These are phyloP conservation scores for Labeo catla DNA, from an alignment of 2,113 vertebrate genomes.

Conservation along the genomic window DNA sequence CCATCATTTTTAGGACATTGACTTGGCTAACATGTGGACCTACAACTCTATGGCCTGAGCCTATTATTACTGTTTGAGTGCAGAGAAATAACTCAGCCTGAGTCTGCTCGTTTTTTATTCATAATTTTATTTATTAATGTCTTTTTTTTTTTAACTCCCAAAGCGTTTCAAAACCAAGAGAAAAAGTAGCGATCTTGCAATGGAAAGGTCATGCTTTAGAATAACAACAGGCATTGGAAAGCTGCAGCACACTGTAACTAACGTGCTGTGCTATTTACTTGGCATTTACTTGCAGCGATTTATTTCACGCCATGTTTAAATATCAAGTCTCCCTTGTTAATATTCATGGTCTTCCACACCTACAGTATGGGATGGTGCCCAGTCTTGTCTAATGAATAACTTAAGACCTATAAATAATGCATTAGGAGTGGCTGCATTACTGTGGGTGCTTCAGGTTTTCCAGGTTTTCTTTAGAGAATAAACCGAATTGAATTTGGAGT, in stretches of 20 bases:
- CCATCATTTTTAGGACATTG: neutral
- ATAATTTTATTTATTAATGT: constrained; percentile 14
- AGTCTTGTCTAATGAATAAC: constrained; percentile 66
- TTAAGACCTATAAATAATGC: constrained; percentile 68
- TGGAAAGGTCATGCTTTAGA: constrained; percentile 64
- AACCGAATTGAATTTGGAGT: constrained; percentile 25
- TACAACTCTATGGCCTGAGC: neutral
- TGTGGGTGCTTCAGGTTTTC: constrained; percentile 45
- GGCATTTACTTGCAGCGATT: constrained; percentile 65
- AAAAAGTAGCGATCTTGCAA: constrained; percentile 47
- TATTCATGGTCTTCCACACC: constrained; percentile 66
- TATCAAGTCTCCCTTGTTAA: constrained; percentile 67
- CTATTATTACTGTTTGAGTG: neutral
- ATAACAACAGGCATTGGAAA: constrained; percentile 49
- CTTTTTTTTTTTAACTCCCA: neutral
- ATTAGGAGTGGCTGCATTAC: constrained; percentile 44
- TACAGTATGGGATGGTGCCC: constrained; percentile 61
- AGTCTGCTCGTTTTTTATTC: constrained; percentile 5
- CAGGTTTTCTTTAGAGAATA: neutral
- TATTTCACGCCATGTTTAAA: constrained; percentile 71
- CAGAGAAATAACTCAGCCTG: neutral
- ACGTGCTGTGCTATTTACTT: constrained; percentile 65
- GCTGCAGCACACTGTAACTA: constrained; percentile 48
- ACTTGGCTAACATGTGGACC: neutral
- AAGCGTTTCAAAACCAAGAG: constrained; percentile 10